A percentile compares a stretch with the other conserved stretches of the same genome.
Evolutionary conservation across 2,888 invertebrate genomes (phyloP).

Genomic region (Nemotelus pantherinus): DNA sequence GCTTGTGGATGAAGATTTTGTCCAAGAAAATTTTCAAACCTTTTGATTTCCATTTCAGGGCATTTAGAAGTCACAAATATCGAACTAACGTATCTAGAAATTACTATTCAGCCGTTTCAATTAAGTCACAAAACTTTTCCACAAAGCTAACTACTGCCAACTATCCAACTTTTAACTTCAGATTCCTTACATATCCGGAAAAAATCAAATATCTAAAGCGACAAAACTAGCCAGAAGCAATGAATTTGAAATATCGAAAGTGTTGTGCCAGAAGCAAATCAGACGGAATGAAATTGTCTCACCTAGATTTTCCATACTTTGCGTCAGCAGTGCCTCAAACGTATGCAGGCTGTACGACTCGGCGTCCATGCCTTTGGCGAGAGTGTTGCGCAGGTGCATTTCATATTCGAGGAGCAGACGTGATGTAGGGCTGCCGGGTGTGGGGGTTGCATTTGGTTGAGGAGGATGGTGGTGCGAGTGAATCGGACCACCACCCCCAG

Average conservation of each 20-base stretch:
- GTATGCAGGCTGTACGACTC: constrained; percentile 94
- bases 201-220: not conserved
- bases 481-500: constrained; percentile 55
- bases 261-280: too few relatives aligned
- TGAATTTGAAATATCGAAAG: too few relatives aligned
- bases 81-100: too few relatives aligned
- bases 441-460: constrained; percentile 77
- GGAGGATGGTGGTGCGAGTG: constrained; percentile 74
- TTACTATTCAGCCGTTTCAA: too few relatives aligned
- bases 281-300: constrained; percentile 51
- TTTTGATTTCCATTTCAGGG: too few relatives aligned
- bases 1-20: too few relatives aligned
- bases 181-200: not conserved
- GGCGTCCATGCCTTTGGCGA: constrained; percentile 95
- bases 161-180: not conserved
- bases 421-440: constrained; percentile 85
- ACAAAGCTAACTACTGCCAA: not conserved
- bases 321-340: constrained; percentile 89
- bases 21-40: too few relatives aligned
- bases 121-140: too few relatives aligned
- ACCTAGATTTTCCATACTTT: constrained; percentile 96
- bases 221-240: too few relatives aligned
- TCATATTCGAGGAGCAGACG: constrained; percentile 89
- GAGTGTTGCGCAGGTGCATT: constrained; percentile 90
- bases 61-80: too few relatives aligned